Percentiles rank a stretch among this genome's conserved stretches.
Conservation (phyloP, 2,113 vertebrate species). For the Myxocyprinus asiaticus region DNA sequence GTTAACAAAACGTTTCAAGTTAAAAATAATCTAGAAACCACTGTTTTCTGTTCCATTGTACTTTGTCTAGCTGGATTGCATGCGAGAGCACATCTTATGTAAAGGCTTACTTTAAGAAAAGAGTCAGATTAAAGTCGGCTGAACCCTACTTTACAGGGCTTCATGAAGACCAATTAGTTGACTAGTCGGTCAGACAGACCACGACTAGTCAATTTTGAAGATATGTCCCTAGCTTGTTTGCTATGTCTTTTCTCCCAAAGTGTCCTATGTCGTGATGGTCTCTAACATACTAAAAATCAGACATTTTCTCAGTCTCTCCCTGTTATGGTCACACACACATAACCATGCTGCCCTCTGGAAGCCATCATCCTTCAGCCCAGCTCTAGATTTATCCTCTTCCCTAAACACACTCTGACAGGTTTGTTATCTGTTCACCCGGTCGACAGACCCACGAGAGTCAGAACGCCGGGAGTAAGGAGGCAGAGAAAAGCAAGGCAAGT, state of each 20-base stretch:
- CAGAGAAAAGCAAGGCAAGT: slow-evolving; percentile 81
- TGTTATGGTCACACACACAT: slow-evolving; percentile 43
- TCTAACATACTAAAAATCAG: slow-evolving; percentile 4
- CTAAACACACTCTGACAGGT: slow-evolving; percentile 86
- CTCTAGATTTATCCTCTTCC: slow-evolving; percentile 81
- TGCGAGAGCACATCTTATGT: too few relatives aligned
- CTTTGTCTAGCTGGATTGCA: too few relatives aligned
- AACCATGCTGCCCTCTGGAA: slow-evolving; percentile 65
- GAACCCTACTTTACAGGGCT: too few relatives aligned
- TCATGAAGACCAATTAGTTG: too few relatives aligned
- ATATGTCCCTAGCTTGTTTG: too few relatives aligned
- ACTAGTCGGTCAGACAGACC: too few relatives aligned
- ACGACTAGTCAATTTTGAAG: too few relatives aligned
- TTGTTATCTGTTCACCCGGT: slow-evolving; percentile 89
- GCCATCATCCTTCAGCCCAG: slow-evolving; percentile 81
- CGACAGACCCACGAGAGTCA: slow-evolving; percentile 80
- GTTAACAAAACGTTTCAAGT: too few relatives aligned
- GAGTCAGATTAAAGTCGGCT: too few relatives aligned
- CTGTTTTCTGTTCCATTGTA: too few relatives aligned
- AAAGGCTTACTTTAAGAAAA: too few relatives aligned
- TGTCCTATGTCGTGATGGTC: neutral
- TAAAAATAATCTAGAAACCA: too few relatives aligned
- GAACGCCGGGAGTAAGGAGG: slow-evolving; percentile 77
- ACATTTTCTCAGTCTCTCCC: neutral
- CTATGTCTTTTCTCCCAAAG: slow-evolving; percentile 62